Evolutionary conservation across 2,113 vertebrate genomes (phyloP), one percentile per base, ranked within the genome.

Genomic region (Takifugu flavidus): DNA sequence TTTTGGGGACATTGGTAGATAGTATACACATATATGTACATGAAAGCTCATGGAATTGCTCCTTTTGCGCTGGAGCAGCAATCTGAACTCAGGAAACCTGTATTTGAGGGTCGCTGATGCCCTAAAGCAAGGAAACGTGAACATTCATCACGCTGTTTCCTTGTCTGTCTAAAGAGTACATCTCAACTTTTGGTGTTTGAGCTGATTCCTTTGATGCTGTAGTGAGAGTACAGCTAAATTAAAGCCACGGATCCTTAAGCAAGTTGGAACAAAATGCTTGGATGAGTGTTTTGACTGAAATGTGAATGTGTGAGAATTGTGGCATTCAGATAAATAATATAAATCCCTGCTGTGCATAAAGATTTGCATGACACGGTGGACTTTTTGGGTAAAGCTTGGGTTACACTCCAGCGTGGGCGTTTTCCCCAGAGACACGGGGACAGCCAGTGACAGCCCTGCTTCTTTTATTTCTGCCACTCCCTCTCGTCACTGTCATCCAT

Each of bases 261-360:
- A 46, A 5, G 45, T 79, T 58, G 4, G 39, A 20, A 59, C 44
- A 45, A 45, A 45, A 45, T 15, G 14, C 14, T 39, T 39, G 7
- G 8, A 39, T 11, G 34, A 39, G 61, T 71, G 56, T 53, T 46
- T 72, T 25, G 25, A 65, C 25, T 70, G 67, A 84, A 83, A 82
- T 81, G 43, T 78, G 68, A 86, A 65, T 77, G 53, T 77, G 59
- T 59, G 67, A 80, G 83, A 77, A 59, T 83, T 80, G 82, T 88
- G 79, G 86, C 74, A 25, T 53, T 68, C 53, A 43, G 8, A 6
- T 39, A 10, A 39, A 39, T 39, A 11, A 39, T 8, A 51, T 49
- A 55, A 60, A 44, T 65, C 58, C 63, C 25, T 54, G 39, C 39
- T 58, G 39, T 65, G 61, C 47, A 47, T n/a, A 44, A 55, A 26